Conservation (phyloP, 1,140 invertebrate species). For the Trichogramma pretiosum region DNA sequence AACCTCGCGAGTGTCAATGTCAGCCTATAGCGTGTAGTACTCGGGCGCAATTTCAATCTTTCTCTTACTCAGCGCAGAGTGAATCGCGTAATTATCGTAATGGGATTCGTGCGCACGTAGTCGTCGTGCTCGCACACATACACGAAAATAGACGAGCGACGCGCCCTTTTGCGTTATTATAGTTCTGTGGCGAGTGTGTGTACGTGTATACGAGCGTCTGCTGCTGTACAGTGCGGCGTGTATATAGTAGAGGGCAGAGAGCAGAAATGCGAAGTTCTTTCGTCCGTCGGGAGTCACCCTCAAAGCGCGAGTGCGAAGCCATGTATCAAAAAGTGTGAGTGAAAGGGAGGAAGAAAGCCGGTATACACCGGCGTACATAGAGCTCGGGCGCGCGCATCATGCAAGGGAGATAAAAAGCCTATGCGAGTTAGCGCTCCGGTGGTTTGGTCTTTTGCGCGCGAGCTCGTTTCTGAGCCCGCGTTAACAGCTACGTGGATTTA, state of each 20-base stretch:
- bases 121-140: neutral
- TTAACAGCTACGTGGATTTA: too few relatives aligned
- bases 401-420: slow-evolving; percentile 7
- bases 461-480: too few relatives aligned
- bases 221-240: neutral
- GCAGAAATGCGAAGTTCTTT: neutral
- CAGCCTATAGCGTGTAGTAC: too few relatives aligned
- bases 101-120: slow-evolving; percentile 20
- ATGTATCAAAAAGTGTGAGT: slow-evolving; percentile 14
- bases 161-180: too few relatives aligned
- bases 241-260: neutral
- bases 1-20: too few relatives aligned
- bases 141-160: too few relatives aligned
- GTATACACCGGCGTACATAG: neutral
- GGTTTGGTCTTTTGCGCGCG: neutral
- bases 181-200: too few relatives aligned
- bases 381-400: too few relatives aligned
- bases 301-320: slow-evolving; percentile 6
- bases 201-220: neutral
- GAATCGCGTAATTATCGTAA: slow-evolving; percentile 31
- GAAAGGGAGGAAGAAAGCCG: neutral
- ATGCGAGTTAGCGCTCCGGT: neutral
- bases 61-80: too few relatives aligned
- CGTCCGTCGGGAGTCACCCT: slow-evolving; percentile 13
- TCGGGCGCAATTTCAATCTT: too few relatives aligned